Conservation (phyloP, 2,113 vertebrate genomes). For the Phaethornis superciliosus region DNA sequence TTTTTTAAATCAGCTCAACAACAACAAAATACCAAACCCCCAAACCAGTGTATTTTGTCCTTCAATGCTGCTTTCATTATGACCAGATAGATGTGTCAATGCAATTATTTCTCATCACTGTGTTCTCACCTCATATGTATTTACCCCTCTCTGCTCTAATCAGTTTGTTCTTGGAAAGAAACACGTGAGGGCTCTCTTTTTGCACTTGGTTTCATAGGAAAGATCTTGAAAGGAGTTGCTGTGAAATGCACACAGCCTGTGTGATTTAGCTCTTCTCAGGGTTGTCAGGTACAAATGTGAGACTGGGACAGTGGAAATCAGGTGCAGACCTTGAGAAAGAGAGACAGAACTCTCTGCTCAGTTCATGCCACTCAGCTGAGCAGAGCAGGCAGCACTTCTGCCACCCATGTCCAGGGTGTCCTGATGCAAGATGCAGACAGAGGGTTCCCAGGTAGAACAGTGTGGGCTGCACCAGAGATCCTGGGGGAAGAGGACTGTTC, state of each 20-base stretch:
- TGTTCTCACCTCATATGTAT: not conserved
- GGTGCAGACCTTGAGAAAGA: not conserved
- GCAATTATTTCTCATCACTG: not conserved
- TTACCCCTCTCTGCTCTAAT: not conserved
- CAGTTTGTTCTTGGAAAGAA: not conserved
- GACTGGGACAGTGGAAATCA: not conserved
- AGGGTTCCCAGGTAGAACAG: fast-evolving
- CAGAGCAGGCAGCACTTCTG: not conserved
- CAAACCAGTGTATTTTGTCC: not conserved
- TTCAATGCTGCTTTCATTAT: not conserved
- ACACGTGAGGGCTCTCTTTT: not conserved
- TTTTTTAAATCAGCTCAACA: not conserved
- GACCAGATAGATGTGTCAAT: not conserved
- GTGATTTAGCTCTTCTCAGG: not conserved
- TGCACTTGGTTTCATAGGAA: not conserved
- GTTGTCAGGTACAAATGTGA: not conserved
- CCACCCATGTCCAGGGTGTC: fast-evolving
- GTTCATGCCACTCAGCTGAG: fast-evolving
- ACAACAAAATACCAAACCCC: not conserved
- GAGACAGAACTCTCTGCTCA: not conserved
- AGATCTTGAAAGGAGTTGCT: not conserved
- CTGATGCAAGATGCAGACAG: too few relatives aligned
- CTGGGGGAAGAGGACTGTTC: not conserved
- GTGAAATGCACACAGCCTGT: not conserved
- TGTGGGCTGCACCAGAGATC: not conserved